Base-by-base conservation (phyloP, 2,113 vertebrate species). In the Limnothrissa miodon region DNA sequence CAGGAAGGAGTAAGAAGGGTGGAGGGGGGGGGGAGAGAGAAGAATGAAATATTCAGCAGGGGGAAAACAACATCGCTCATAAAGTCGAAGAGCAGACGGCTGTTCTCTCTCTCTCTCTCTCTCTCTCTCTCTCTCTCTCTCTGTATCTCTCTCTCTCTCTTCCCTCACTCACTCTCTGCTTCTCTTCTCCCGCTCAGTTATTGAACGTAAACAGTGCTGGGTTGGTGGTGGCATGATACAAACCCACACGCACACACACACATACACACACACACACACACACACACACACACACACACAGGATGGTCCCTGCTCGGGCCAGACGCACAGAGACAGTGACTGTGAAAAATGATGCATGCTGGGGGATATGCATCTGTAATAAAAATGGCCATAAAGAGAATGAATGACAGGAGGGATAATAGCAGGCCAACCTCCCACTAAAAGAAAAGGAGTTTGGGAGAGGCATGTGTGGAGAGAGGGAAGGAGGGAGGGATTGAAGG, bases 321-420 rank as follows among this genome's bases (percentile, higher is more conserved):
- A 59, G 53, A 82, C 78, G 84, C 46, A 29, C 79, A 53, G 81
- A 84, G 86, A 86, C 86, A 62, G 84, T 78, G 48, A 46, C 51
- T 25, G 82, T 79, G 83, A 85, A 85, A 85, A 84, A 86, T 83
- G 87, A 87, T 82, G 84, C 84, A 86, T 82, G 83, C 87, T 86
- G 84, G 80, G 74, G 87, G 83, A 88, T 85, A 83, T 87, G 83
- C 86, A 85, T 87, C 85, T 39, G 62, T 86, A 88, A 90, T 87
- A 89, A 88, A 89, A 88, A 85, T 82, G 82, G 44, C 86, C 83
- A 87, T 87, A 88, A 88, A 88, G 56, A 78, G 87, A 83, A 89
- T 86, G 87, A 88, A 90, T 88, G 89, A 85, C 89, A 86, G 83
- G 19, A 45, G 53, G 85, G 81, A 88, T 85, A 85, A 87, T 86